phyloP scores from a whole-genome alignment of 2,888 invertebrate species.

The Cryptops parisi region DNA sequence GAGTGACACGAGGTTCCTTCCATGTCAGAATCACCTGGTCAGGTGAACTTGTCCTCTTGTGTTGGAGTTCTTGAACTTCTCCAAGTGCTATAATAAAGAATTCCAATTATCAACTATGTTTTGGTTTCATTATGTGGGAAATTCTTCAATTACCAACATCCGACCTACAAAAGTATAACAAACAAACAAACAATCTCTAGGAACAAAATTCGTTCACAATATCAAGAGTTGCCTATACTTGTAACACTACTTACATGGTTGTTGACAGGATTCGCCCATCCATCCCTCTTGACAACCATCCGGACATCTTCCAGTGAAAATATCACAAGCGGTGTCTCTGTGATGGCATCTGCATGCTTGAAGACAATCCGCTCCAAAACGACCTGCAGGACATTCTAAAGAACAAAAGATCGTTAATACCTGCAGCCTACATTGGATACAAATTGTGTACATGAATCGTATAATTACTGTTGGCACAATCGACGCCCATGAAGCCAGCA shows the following conservation, averaged over 20 bases:
- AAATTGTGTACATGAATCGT: background rate
- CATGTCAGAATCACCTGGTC: background rate
- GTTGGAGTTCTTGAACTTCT: background rate
- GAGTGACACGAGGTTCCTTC: background rate
- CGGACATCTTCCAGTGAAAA: background rate
- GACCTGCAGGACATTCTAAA: constrained; percentile 7
- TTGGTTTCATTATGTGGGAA: too few relatives aligned
- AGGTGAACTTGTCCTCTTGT: background rate
- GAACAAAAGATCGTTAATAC: background rate
- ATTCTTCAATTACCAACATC: too few relatives aligned
- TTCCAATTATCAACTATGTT: too few relatives aligned
- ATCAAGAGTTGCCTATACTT: too few relatives aligned
- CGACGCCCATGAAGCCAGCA: constrained; percentile 9
- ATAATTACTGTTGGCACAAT: constrained; percentile 15
- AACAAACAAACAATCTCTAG: background rate
- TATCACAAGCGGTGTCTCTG: background rate
- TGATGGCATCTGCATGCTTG: constrained; percentile 8
- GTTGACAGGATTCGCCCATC: constrained; percentile 6
- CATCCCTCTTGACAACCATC: constrained; percentile 7
- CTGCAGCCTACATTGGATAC: background rate
- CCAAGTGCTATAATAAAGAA: too few relatives aligned
- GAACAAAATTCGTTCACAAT: too few relatives aligned
- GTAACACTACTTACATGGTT: background rate
- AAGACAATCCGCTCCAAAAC: constrained; percentile 12
- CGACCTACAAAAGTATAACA: background rate